These are phyloP conservation scores for Polyergus mexicanus DNA, from an alignment of 1,140 invertebrate species.

Conservation along the genomic window DNA sequence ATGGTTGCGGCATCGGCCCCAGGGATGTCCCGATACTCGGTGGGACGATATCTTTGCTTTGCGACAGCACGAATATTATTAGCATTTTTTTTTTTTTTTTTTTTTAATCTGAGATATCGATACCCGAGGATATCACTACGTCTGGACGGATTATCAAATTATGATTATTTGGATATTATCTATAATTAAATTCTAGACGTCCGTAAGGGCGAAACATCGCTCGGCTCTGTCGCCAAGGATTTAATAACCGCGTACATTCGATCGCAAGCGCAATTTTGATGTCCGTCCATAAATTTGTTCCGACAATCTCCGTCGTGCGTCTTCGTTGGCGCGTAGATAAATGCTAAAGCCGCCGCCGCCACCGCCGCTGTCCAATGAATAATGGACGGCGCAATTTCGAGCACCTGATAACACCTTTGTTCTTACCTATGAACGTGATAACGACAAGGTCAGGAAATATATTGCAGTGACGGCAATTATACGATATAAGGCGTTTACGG, in stretches of 20 bases:
- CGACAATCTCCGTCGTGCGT: conserved; percentile 18
- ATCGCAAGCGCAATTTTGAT: conserved; percentile 39
- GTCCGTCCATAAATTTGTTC: conserved; percentile 32
- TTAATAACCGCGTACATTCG: conserved; percentile 26
- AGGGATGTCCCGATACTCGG: background rate
- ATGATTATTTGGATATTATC: background rate
- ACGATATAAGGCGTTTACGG: conserved; percentile 30
- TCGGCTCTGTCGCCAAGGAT: background rate
- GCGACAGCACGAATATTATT: conserved; percentile 1
- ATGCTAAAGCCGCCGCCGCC: conserved; percentile 5
- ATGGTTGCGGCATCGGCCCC: conserved; percentile 53
- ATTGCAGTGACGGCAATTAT: conserved; percentile 45
- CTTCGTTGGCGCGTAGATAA: conserved; percentile 32
- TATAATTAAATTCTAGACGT: background rate
- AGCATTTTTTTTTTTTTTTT: background rate
- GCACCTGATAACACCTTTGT: conserved; percentile 60
- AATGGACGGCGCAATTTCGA: conserved; percentile 53
- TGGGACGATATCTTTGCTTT: background rate
- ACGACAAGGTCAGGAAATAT: conserved; percentile 55
- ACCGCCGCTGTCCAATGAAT: conserved; percentile 49
- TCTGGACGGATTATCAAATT: background rate
- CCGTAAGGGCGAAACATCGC: background rate
- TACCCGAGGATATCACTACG: background rate
- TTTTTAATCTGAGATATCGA: background rate
- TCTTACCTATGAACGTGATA: conserved; percentile 31